phyloP scores from a whole-genome alignment of 2,113 vertebrate genomes.

The Pogonocichla stellata region DNA sequence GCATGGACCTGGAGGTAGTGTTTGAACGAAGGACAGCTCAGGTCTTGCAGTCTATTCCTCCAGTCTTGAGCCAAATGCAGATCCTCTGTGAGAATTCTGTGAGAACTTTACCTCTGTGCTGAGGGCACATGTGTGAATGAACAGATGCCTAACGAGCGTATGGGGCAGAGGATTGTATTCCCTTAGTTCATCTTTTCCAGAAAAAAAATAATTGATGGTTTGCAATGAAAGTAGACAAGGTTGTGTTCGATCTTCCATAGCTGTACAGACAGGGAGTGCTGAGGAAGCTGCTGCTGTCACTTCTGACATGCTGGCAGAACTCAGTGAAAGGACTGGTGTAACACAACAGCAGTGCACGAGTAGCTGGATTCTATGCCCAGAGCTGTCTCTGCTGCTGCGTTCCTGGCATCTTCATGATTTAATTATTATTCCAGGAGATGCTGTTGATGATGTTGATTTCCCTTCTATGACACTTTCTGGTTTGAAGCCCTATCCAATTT shows the following conservation, averaged over 20 bases:
- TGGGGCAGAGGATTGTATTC: not conserved
- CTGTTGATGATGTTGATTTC: not conserved
- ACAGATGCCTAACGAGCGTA: no score
- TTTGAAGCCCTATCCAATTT: not conserved
- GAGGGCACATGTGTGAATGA: not conserved
- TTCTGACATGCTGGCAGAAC: not conserved
- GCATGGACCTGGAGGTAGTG: rapidly evolving
- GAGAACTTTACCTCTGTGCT: not conserved
- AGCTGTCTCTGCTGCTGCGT: not conserved
- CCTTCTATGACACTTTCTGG: not conserved
- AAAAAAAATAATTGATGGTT: not conserved
- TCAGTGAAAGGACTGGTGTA: not conserved
- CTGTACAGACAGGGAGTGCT: not conserved
- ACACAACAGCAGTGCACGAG: not conserved
- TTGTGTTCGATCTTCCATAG: not conserved
- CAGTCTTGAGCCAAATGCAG: not conserved
- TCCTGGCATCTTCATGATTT: not conserved
- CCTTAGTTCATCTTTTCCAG: not conserved
- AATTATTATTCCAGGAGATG: not conserved
- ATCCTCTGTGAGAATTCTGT: not conserved
- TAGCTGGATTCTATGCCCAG: not conserved
- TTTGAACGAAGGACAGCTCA: not conserved
- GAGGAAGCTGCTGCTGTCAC: not conserved
- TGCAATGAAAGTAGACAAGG: not conserved
- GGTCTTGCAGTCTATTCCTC: not conserved